Base-by-base conservation (phyloP, 2,797 vertebrate genomes). In the Sebastiscus tertius region DNA sequence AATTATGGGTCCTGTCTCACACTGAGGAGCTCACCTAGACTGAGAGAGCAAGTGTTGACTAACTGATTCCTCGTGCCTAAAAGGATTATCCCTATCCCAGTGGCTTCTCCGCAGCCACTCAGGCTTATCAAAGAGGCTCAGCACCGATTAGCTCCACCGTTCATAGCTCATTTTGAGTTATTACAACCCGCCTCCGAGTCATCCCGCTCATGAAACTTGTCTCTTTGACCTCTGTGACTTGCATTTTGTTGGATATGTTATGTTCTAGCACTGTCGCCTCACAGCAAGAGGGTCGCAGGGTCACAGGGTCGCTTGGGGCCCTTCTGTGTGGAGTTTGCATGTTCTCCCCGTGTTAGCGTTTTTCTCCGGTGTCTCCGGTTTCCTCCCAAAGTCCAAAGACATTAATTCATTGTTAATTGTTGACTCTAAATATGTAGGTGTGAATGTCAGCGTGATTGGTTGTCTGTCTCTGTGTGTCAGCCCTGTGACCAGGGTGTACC, bases 11-110 rank as follows among this genome's bases (percentile, higher is more conserved):
- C 59, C 63, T 55, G 77, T 73, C 56, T 84, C 42, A 71, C 62
- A 68, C 68, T 75, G 84, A 82, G 36, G 78, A 89, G 71, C 79
- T 87, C 79, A 81, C 81, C 75, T 42, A 54, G 63, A 81, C 81
- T 77, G 69, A 82, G 75, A 62, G 82, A 92, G 90, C 85, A 94
- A 81, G 91, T 61, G 68, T 81, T 83, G 80, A 42, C 76, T 54
- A 29, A 82, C 65, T 71, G 74, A 77, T 93, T 93, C 88, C 77
- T 26, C 49, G 86, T 86, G 67, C 77, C 84, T 94, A 83, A 93
- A 82, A 72, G 94, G 95, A 94, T 95, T 94, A 95, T 90, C 87
- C 83, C 79, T 80, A 82, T 88, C 86, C 70, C 36, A 73, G 83
- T 70, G 72, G 36, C 75, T 88, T 79, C 81, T 82, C 74, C 77